phyloP scores from a whole-genome alignment of 2,113 vertebrate species.

The Ivindomyrus marchei region DNA sequence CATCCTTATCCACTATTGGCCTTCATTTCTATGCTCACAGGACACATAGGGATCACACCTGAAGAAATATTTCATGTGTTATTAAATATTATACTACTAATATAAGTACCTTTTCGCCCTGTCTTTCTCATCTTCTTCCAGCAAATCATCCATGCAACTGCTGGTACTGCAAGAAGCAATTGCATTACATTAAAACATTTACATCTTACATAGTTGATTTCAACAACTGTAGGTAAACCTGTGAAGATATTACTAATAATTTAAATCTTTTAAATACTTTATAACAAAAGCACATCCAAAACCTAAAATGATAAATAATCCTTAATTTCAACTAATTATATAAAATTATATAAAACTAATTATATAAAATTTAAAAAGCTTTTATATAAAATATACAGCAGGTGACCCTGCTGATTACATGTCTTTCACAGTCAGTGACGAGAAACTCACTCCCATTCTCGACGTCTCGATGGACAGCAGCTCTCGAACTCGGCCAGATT shows the following conservation, averaged over 20 bases:
- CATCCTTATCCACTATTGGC: neutral
- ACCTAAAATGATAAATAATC: neutral
- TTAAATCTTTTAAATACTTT: neutral
- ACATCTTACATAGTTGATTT: neutral
- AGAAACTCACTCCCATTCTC: slow-evolving; percentile 69
- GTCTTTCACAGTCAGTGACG: neutral
- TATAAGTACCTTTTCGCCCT: slow-evolving; percentile 80
- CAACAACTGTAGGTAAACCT: neutral
- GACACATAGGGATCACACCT: neutral
- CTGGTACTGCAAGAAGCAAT: slow-evolving; percentile 59
- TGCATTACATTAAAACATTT: neutral
- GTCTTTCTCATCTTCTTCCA: slow-evolving; percentile 91
- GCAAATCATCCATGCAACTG: slow-evolving; percentile 77
- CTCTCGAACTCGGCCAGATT: slow-evolving; percentile 63
- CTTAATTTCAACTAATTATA: neutral
- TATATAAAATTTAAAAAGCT: neutral
- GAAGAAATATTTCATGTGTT: neutral
- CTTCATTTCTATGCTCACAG: neutral
- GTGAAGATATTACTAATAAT: neutral
- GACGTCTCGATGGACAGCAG: slow-evolving; percentile 56
- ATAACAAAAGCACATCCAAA: neutral
- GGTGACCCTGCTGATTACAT: neutral
- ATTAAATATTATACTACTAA: neutral
- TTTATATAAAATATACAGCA: neutral
- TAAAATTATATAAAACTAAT: neutral